Evolutionary conservation across 2,888 invertebrate genomes (phyloP), one percentile per base, ranked within the genome.

Genomic region (Archaeoteleia sp.): DNA sequence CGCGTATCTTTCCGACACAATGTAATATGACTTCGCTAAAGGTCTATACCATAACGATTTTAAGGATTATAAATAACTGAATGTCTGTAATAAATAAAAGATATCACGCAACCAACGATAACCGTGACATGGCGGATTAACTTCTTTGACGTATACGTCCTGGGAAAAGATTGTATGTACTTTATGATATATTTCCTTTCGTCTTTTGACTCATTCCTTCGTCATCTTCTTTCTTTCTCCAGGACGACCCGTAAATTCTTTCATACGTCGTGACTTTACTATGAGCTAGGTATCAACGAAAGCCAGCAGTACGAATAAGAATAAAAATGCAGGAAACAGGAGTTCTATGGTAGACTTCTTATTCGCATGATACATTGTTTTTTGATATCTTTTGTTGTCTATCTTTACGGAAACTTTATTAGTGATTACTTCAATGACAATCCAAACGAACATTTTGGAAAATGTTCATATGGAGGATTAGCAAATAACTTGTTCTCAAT

Each of bases 31-130:
- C 73, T 80, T 82, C 76, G 78, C 80, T 81, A 75, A 82, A 79
- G 79, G 76, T 82, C 80, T 83, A 82, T 80, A 83, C 75, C 78
- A 78, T 82, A 80, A 81, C 66, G 74, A 79, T 75, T 73, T 73
- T 81, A 83, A 81, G 80, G 73, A 84, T 82, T 82, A 84, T 83
- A 77, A 79, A 80, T 80, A 82, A 77, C 78, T 84, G 77, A 82
- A 83, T 84, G 82, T 83, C 82, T 84, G 83, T 84, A 83, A 83
- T 81, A 78, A 84, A 84, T 82, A 83, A 83, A 82, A 77, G 77
- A 74, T 81, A 82, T 78, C 78, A 83, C 78, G 78, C 77, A 81
- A 73, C 63, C 70, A 71, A 75, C 63, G 54, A 68, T 63, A 63
- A 70, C 43, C 70, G 71, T 70, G 65, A 68, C 57, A 61, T 29